Base-by-base conservation (phyloP, 2,113 vertebrate species). In the Sardina pilchardus region DNA sequence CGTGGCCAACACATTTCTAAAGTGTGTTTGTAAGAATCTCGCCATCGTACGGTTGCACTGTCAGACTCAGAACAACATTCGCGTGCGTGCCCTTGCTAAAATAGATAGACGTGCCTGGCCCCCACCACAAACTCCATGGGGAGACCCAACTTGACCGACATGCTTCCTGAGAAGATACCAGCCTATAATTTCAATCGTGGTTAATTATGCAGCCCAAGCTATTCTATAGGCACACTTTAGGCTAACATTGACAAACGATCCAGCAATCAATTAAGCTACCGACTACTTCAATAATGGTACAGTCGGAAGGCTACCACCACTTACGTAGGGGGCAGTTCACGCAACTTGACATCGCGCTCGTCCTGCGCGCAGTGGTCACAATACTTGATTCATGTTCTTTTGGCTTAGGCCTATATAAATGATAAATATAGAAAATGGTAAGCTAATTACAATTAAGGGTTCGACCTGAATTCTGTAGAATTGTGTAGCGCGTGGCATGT, bases 11-110 rank as follows among this genome's bases (percentile, higher is more conserved):
- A 93, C 90, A 82, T 7, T 90, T 88, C 94, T 90, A 36, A 95
- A 56, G 59, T 63, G 90, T 39, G 91, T 88, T 82, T 89, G 93
- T 59, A 95, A 10, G 85, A 95, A 88, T 59, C 94, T 94, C 63
- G 93, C 91, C 94, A 95, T 16, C 81, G 9, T 90, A 42, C 39
- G 39, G 39, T 42, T 42, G 2, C 0, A 14, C 26, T 14, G 1
- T n/a, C n/a, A 34, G 30, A 75, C 82, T 83, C 85, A 89, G 84
- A 86, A 47, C 80, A 63, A 21, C 75, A 45, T 81, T n/a, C n/a
- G 75, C 0, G 30, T 3, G 5, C 5, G 24, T 90, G 92, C 30
- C 91, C 90, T 94, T 94, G 91, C 92, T 88, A 87, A 42, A 48
- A 84, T 84, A 89, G 88, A 86, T 19, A 59, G 39, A 4, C 39